Evolutionary conservation across 2,113 vertebrate species (phyloP).

Genomic region (Dasyurus viverrinus): DNA sequence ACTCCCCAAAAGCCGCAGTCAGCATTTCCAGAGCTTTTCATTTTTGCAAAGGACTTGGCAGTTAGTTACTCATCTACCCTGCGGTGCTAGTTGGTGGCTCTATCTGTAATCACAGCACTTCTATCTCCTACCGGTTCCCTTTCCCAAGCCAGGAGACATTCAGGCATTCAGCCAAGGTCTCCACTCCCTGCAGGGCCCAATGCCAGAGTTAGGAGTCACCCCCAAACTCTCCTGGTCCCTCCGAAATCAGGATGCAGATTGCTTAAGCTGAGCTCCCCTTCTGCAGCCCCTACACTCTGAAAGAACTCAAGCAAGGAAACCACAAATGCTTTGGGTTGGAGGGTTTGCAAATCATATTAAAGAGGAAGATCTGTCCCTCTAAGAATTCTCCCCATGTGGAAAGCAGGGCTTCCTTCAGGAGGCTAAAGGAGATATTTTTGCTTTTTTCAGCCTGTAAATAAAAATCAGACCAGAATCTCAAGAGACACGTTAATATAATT

Average conservation of each 20-base stretch:
- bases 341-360: not conserved
- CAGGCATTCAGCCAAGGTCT: not conserved
- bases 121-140: not conserved
- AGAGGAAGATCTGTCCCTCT: not conserved
- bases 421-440: not conserved
- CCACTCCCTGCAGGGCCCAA: not conserved
- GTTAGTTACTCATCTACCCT: not conserved
- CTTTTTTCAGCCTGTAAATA: not conserved
- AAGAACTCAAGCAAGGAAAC: not conserved
- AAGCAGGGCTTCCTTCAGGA: not conserved
- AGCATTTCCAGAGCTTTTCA: conserved; percentile 30
- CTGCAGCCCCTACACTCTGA: not conserved
- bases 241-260: not conserved
- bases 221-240: not conserved
- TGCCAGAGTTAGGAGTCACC: not conserved
- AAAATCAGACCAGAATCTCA: conserved; percentile 38
- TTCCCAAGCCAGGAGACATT: not conserved
- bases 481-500: conserved; percentile 57
- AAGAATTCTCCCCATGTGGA: not conserved
- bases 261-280: accelerated
- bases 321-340: not conserved
- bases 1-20: not conserved
- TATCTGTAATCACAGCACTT: not conserved
- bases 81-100: not conserved
- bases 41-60: not conserved